Evolutionary conservation across 92 coral and sea anemone species (phyloP), one percentile per base, ranked within the genome.

Genomic region (Anthopleura xanthogrammica): DNA sequence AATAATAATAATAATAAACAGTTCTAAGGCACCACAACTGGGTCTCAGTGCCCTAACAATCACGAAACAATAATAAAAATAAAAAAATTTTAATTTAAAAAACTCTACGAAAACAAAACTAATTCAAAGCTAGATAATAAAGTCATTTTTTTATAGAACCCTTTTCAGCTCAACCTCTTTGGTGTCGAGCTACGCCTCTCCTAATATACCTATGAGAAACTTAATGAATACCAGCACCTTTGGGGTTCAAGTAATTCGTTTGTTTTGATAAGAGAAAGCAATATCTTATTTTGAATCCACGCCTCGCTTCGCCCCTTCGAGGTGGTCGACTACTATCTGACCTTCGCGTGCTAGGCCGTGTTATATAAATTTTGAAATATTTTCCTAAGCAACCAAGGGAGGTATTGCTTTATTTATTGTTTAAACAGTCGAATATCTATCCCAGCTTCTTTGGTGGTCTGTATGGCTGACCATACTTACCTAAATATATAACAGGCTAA

Each of bases 381-480:
- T 62, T 62, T 62, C 36, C 29, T 62, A 62, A 62, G 19, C 29
- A 62, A 20, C 70, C 12, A 20, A 62, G 70, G n/a, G 36, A 20
- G 70, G 70, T 20, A 20, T 10, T n/a, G 7, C 11, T 23, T 8
- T 62, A 22, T 62, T 62, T 62, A 62, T 62, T 62, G 29, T 20
- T 62, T 29, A 62, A 62, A 62, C 70, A 62, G 29, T 62, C 70
- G 70, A 62, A 20, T 12, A 62, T 20, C 39, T 20, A 62, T 5
- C 29, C 36, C 7, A 62, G 46, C 83, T 65, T 80, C 76, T 23
- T 41, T 80, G 83, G 83, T 80, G 83, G 83, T 43, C 83, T 64
- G 60, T 43, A 62, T n/a, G 70, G 29, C 19, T 62, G 58, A 13
- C 11, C 16, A 54, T n/a, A 4, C 23, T 62, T 62, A 14, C 36